Evolutionary conservation across 1,140 invertebrate species (phyloP).

Genomic region (Polypedilum vanderplanki): DNA sequence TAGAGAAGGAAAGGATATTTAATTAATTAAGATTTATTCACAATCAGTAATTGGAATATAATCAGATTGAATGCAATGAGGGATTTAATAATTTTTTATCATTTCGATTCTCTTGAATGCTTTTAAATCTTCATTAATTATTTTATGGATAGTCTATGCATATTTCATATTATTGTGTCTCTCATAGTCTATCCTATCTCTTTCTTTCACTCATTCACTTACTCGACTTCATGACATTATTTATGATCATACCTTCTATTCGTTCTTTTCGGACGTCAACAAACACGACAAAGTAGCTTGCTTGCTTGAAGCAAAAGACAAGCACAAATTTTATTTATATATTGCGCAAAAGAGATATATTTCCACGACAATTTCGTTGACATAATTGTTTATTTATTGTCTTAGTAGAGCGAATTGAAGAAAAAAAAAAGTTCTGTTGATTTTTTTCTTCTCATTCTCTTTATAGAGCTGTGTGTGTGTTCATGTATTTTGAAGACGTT

Average conservation of each 20-base stretch:
- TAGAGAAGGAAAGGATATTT: background rate
- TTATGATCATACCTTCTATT: slow-evolving; percentile 9
- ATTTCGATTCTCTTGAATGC: background rate
- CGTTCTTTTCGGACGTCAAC: slow-evolving; percentile 2
- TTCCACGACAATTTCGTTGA: slow-evolving; percentile 23
- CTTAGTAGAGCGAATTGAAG: slow-evolving; percentile 17
- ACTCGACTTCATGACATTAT: background rate
- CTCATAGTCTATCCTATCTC: background rate
- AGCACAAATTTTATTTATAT: background rate
- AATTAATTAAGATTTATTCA: slow-evolving; percentile 24
- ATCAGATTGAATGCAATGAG: background rate
- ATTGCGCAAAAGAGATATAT: background rate
- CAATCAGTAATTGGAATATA: slow-evolving; percentile 27
- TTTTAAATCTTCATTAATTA: background rate
- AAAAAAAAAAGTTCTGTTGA: background rate
- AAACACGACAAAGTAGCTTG: slow-evolving; percentile 8
- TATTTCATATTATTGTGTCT: background rate
- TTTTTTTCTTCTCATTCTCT: too few relatives aligned
- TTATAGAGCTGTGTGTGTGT: too few relatives aligned
- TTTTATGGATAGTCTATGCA: background rate
- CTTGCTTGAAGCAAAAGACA: background rate
- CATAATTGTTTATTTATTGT: slow-evolving; percentile 28
- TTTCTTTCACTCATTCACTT: background rate
- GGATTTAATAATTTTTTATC: background rate
- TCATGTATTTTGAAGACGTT: background rate